Evolutionary conservation across 2,888 invertebrate genomes (phyloP).

Genomic region (Chalcis sispes): DNA sequence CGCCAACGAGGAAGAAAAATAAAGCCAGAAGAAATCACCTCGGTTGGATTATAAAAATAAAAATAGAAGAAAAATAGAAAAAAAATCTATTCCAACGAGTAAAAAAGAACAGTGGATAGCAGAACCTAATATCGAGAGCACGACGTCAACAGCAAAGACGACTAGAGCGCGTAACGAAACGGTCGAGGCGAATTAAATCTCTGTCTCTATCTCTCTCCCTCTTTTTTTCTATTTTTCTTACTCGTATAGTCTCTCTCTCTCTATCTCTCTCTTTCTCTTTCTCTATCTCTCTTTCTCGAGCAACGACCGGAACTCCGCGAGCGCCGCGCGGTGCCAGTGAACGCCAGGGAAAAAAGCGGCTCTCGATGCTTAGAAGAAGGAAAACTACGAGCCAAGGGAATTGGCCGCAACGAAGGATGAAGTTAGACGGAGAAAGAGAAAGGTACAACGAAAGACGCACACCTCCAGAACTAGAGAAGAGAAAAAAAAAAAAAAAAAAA

Average conservation of each 20-base stretch:
- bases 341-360: constrained; percentile 53
- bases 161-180: constrained; percentile 56
- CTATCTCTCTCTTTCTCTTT: constrained; percentile 39
- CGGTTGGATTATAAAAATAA: too few species aligned
- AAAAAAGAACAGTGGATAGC: constrained; percentile 14
- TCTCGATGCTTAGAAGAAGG: constrained; percentile 20
- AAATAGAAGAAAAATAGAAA: too few species aligned
- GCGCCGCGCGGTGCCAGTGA: constrained; percentile 67
- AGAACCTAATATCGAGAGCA: not conserved
- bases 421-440: too few species aligned
- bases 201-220: not conserved
- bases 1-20: too few species aligned
- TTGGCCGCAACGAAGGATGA: not conserved
- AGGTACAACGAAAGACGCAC: too few species aligned
- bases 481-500: too few species aligned
- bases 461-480: too few species aligned
- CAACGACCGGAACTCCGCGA: constrained; percentile 68
- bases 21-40: too few species aligned
- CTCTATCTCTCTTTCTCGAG: constrained; percentile 52
- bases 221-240: constrained; percentile 6
- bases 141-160: constrained; percentile 17
- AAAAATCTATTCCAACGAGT: not conserved
- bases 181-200: constrained; percentile 52
- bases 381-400: constrained; percentile 29
- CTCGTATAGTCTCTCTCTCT: constrained; percentile 11